phyloP scores from a whole-genome alignment of 1,140 invertebrate species.

The Nasonia longicornis region DNA sequence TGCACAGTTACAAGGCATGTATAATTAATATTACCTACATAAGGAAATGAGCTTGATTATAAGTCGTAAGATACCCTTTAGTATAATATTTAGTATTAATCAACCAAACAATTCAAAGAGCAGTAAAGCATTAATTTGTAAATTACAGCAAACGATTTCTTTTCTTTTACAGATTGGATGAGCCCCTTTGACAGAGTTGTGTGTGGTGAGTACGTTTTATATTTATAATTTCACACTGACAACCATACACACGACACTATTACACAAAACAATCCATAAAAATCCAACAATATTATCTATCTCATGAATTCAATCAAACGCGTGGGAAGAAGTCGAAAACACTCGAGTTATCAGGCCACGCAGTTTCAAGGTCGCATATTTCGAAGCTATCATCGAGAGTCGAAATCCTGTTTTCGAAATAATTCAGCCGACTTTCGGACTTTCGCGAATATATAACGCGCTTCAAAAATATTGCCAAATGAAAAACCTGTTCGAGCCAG shows the following conservation, averaged over 20 bases:
- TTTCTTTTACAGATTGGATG: slow-evolving; percentile 86
- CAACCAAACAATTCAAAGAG: neutral
- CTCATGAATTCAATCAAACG: neutral
- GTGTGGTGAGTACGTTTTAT: slow-evolving; percentile 81
- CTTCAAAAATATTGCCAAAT: neutral
- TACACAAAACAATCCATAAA: neutral
- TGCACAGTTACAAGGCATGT: slow-evolving; percentile 28
- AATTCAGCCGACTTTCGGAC: neutral
- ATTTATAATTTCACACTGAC: slow-evolving; percentile 21
- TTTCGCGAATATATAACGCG: neutral
- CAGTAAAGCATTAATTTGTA: neutral
- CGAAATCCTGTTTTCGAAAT: neutral
- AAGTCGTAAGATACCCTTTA: neutral
- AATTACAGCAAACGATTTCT: slow-evolving; percentile 50
- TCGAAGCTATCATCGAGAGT: neutral
- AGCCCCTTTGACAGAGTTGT: slow-evolving; percentile 90
- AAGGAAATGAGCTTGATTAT: neutral
- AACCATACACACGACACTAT: neutral
- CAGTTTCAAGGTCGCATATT: slow-evolving; percentile 26
- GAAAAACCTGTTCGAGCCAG: neutral
- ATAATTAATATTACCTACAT: slow-evolving; percentile 19
- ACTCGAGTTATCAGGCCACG: neutral
- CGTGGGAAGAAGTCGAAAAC: neutral
- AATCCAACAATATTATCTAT: neutral
- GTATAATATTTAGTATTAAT: neutral